phyloP scores from a whole-genome alignment of 2,797 vertebrate genomes.

The Micrastur ruficollis region DNA sequence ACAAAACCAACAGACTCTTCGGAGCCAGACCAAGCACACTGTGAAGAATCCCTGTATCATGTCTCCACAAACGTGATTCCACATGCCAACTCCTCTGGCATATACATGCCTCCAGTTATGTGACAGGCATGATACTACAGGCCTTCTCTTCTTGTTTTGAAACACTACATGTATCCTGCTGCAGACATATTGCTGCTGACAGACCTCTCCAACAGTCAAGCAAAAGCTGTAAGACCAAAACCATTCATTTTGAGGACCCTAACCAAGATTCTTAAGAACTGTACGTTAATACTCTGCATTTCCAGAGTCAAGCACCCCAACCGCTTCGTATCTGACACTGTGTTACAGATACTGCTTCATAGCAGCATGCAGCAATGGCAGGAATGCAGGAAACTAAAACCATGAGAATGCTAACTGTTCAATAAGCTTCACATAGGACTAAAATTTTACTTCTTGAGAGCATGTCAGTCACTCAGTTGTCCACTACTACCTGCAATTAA shows the following conservation, averaged over 20 bases:
- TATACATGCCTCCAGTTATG: no score
- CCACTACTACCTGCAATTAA: neutral
- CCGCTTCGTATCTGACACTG: fast-evolving
- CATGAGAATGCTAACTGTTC: neutral
- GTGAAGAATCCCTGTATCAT: neutral
- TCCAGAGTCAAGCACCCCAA: neutral
- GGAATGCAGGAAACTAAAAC: neutral
- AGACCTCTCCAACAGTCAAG: neutral
- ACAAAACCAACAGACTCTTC: neutral
- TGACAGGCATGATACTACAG: neutral
- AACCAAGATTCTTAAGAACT: neutral
- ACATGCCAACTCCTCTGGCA: neutral
- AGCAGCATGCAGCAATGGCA: neutral
- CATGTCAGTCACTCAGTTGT: neutral
- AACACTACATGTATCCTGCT: neutral
- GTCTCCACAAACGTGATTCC: neutral
- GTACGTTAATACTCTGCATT: neutral
- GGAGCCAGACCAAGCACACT: neutral
- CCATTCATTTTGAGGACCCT: neutral
- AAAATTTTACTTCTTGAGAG: neutral
- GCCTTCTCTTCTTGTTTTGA: neutral
- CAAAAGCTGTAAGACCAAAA: neutral
- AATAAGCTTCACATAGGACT: neutral
- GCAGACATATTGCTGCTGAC: neutral
- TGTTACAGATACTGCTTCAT: neutral